phyloP scores from a whole-genome alignment of 2,797 vertebrate species.

The Poeciliopsis infans region DNA sequence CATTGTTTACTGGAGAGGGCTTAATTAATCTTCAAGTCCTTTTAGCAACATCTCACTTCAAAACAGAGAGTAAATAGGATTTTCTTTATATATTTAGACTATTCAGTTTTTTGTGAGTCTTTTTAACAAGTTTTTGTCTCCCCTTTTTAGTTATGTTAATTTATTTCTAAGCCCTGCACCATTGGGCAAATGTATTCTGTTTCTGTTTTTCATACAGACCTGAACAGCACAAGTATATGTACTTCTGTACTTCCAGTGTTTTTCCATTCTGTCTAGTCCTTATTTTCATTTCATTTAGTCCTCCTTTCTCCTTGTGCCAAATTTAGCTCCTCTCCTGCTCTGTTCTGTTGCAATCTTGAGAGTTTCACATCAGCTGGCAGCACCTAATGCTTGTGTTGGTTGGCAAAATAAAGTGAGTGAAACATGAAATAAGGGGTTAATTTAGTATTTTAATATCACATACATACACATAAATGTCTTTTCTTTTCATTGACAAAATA shows the following conservation, averaged over 20 bases:
- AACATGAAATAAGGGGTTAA: not conserved
- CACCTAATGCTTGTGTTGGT: not conserved
- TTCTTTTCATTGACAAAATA: not conserved
- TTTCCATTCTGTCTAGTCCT: not conserved
- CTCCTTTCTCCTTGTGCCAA: not conserved
- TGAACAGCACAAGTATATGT: not conserved
- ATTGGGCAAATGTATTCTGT: not conserved
- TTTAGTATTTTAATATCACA: not conserved
- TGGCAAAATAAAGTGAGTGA: not conserved
- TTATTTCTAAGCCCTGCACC: too few relatives aligned
- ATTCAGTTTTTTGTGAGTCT: not conserved
- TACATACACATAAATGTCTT: not conserved
- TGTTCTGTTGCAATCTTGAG: not conserved
- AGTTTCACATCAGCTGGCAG: not conserved
- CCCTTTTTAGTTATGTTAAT: not conserved
- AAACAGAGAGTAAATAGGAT: not conserved
- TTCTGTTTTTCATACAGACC: not conserved
- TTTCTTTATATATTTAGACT: not conserved
- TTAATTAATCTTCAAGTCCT: not conserved
- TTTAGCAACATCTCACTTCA: not conserved
- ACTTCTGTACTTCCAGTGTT: not conserved
- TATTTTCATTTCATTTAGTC: not conserved
- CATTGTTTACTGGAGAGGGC: not conserved
- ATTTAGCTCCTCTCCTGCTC: constrained; percentile 3
- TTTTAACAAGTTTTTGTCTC: not conserved